phyloP scores from a whole-genome alignment of 2,888 invertebrate species.

The Limnephilus marmoratus region DNA sequence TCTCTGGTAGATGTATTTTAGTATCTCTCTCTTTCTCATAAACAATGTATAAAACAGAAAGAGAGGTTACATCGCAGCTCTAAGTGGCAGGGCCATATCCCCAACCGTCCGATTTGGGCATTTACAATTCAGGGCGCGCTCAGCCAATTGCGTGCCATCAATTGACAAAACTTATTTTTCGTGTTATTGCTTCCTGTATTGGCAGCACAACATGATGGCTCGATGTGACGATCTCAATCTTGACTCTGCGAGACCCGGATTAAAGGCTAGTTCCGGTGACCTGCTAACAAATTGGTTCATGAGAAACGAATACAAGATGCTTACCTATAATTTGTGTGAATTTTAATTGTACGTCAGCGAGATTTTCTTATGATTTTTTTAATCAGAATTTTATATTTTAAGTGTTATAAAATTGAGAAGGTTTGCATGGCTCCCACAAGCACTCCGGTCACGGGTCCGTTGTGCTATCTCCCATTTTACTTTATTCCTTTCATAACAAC shows the following conservation, averaged over 20 bases:
- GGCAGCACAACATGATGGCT: not conserved
- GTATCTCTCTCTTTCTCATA: not conserved
- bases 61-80: not conserved
- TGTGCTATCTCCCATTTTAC: no score
- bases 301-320: not conserved
- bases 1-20: not conserved
- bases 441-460: no score
- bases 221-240: not conserved
- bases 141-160: not conserved
- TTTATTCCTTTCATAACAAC: no score
- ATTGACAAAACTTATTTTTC: not conserved
- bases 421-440: no score
- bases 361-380: not conserved
- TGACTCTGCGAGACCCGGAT: not conserved
- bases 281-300: not conserved
- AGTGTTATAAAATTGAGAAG: no score
- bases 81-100: not conserved
- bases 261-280: not conserved
- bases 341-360: not conserved
- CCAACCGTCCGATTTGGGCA: not conserved
- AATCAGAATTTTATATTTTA: not conserved
- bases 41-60: not conserved
- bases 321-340: not conserved
- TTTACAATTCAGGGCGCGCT: not conserved
- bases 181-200: constrained; percentile 4